These are phyloP conservation scores for Diabrotica undecimpunctata DNA, from an alignment of 1,140 invertebrate species.

Conservation along the genomic window DNA sequence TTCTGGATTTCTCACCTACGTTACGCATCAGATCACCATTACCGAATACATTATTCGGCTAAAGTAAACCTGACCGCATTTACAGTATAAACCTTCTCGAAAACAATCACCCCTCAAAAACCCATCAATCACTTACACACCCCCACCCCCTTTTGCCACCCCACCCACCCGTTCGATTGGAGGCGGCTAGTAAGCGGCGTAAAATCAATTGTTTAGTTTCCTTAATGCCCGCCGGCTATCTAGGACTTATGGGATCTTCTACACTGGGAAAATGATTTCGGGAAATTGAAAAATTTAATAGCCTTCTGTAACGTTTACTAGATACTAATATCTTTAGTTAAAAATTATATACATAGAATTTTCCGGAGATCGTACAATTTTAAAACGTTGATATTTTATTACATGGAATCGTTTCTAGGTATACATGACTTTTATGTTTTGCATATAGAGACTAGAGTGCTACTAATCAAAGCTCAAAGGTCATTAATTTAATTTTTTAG, in stretches of 20 bases:
- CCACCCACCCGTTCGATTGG: neutral
- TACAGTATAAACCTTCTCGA: neutral
- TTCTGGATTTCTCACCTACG: neutral
- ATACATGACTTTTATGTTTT: too few species aligned
- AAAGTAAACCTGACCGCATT: constrained; percentile 2
- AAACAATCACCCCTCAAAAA: neutral
- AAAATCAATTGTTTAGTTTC: constrained; percentile 11
- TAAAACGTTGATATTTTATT: too few species aligned
- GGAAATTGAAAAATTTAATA: too few species aligned
- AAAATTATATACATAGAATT: too few species aligned
- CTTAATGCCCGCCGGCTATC: constrained; percentile 5
- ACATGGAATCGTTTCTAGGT: too few species aligned
- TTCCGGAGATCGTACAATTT: too few species aligned
- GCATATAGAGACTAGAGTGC: too few species aligned
- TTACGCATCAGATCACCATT: neutral
- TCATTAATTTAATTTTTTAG: too few species aligned
- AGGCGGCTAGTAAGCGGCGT: constrained; percentile 1
- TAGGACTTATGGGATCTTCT: neutral
- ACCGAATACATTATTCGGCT: neutral
- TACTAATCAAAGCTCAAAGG: too few species aligned
- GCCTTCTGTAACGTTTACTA: too few species aligned
- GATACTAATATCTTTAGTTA: too few species aligned
- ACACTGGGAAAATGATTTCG: neutral
- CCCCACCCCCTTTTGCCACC: neutral
- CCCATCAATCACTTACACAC: neutral